Conservation (phyloP, 2,113 vertebrate species). For the Elaphurus davidianus region DNA sequence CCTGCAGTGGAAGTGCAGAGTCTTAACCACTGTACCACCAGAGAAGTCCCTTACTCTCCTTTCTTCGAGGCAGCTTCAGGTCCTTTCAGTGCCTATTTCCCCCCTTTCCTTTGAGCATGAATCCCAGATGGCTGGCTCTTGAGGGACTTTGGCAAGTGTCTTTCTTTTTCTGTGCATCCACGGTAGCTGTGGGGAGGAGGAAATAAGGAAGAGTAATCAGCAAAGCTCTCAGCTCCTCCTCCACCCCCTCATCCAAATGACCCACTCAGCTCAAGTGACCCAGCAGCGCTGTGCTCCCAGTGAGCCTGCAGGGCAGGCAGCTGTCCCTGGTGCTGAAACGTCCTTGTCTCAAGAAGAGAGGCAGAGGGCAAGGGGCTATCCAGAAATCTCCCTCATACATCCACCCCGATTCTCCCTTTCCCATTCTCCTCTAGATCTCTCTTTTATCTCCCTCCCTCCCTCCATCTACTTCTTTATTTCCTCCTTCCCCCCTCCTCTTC, state of each 20-base stretch:
- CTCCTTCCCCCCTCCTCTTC: neutral
- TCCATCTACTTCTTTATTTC: neutral
- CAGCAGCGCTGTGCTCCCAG: neutral
- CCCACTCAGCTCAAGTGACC: neutral
- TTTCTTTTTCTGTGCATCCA: neutral
- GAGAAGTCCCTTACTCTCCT: neutral
- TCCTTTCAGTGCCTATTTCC: neutral
- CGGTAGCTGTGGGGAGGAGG: neutral
- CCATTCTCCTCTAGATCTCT: neutral
- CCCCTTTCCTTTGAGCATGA: neutral
- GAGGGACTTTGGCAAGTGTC: neutral
- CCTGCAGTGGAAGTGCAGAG: neutral
- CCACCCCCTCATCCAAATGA: neutral
- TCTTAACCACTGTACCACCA: neutral
- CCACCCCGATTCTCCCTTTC: neutral
- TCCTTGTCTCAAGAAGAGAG: neutral
- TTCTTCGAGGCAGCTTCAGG: neutral
- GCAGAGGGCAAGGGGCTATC: neutral
- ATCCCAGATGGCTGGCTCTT: neutral
- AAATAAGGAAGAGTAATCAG: neutral
- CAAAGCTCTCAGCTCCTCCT: neutral
- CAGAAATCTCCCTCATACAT: neutral
- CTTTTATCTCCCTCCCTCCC: neutral
- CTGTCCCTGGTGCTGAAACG: conserved; percentile 33
- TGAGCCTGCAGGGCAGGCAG: rapidly evolving